These are phyloP conservation scores for Apis florea DNA, from an alignment of 1,140 invertebrate species.

Conservation along the genomic window DNA sequence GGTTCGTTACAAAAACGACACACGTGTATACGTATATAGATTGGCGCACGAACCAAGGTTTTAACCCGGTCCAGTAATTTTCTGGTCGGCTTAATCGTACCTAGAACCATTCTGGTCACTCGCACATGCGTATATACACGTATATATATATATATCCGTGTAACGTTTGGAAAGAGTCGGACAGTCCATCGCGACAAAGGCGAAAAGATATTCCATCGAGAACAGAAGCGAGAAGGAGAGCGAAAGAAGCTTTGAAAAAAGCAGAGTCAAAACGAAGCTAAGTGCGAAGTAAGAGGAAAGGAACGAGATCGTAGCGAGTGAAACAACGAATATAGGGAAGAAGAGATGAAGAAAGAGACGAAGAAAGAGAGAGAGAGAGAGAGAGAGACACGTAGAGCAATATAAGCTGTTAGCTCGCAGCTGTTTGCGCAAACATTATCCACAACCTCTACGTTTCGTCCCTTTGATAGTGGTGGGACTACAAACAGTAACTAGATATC, in stretches of 20 bases:
- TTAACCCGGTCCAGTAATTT: constrained; percentile 35
- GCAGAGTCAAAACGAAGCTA: neutral
- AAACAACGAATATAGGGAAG: too few species aligned
- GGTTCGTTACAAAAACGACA: constrained; percentile 32
- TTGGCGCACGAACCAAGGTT: constrained; percentile 26
- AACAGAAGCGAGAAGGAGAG: neutral
- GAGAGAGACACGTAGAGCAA: constrained; percentile 51
- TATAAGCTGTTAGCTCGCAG: constrained; percentile 65
- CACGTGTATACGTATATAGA: constrained; percentile 21
- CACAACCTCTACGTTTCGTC: constrained; percentile 48
- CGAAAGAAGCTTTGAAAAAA: neutral
- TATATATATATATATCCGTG: too few species aligned
- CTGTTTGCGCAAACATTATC: constrained; percentile 64
- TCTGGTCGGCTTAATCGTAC: constrained; percentile 46
- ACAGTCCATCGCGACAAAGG: neutral
- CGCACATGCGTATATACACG: constrained; percentile 15
- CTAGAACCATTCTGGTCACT: constrained; percentile 2
- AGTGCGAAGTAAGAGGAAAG: neutral
- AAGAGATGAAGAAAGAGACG: neutral
- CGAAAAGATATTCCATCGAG: neutral
- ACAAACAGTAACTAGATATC: constrained; percentile 54
- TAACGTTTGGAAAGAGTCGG: constrained; percentile 1
- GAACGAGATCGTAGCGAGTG: neutral
- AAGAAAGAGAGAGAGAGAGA: neutral
- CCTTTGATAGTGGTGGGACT: constrained; percentile 59